These are phyloP conservation scores for Amphilophus citrinellus DNA, from an alignment of 2,113 vertebrate species.

Conservation along the genomic window DNA sequence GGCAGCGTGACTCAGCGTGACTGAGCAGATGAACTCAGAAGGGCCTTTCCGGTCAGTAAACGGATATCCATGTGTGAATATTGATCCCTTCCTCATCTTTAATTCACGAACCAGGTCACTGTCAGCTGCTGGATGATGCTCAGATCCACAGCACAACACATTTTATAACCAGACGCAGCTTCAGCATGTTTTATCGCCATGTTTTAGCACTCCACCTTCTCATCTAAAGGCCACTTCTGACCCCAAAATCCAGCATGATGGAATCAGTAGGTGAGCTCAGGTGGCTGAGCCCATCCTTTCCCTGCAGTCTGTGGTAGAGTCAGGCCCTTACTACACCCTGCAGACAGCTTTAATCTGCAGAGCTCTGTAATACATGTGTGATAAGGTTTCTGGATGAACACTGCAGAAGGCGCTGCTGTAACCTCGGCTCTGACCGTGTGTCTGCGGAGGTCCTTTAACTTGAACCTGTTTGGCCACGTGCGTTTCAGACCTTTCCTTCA, in stretches of 20 bases:
- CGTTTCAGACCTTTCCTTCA: not conserved
- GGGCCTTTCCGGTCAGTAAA: not conserved
- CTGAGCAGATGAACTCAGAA: not conserved
- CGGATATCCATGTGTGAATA: not conserved
- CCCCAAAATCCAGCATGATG: not conserved
- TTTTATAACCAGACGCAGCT: not conserved
- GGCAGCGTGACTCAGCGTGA: constrained; percentile 24
- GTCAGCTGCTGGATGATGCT: not conserved
- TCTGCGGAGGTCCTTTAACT: not conserved
- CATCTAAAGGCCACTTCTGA: not conserved
- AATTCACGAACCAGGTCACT: not conserved
- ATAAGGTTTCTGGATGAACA: not conserved
- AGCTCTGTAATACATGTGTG: not conserved
- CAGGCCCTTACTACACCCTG: not conserved
- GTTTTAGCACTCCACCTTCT: not conserved
- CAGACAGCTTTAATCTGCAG: not conserved
- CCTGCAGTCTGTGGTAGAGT: not conserved
- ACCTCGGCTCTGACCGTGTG: not conserved
- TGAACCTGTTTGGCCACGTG: not conserved
- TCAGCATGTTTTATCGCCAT: no score
- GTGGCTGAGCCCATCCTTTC: not conserved
- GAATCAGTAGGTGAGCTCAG: not conserved
- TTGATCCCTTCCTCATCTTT: not conserved
- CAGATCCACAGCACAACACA: not conserved
- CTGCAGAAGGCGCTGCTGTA: not conserved